Conservation (phyloP, 2,888 invertebrate genomes). For the Lamproptera curius region DNA sequence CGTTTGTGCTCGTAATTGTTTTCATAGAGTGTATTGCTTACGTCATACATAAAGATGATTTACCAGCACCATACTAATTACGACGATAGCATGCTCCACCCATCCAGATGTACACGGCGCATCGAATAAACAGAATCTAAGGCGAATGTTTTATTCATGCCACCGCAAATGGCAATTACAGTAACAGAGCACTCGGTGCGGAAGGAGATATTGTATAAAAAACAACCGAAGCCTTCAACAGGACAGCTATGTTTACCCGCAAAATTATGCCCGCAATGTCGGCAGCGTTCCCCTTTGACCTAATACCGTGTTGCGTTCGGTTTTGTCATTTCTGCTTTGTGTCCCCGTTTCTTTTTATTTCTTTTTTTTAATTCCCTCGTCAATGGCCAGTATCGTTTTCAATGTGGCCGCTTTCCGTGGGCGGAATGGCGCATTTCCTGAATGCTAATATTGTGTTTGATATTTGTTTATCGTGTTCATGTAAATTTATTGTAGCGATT, state of each 20-base stretch:
- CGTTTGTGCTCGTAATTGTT: too few relatives aligned
- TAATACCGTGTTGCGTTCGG: slow-evolving; percentile 21
- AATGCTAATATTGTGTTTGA: too few relatives aligned
- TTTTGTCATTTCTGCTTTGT: slow-evolving; percentile 29
- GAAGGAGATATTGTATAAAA: slow-evolving; percentile 38
- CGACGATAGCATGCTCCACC: slow-evolving; percentile 3
- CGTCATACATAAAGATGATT: too few relatives aligned
- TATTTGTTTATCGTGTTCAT: too few relatives aligned
- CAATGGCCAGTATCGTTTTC: slow-evolving; percentile 12
- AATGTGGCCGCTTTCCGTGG: not conserved
- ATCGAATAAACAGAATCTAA: slow-evolving; percentile 54
- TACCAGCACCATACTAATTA: too few relatives aligned
- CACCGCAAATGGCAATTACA: slow-evolving; percentile 60
- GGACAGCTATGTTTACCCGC: slow-evolving; percentile 47
- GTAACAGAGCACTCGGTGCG: slow-evolving; percentile 42
- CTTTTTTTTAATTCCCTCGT: slow-evolving; percentile 22
- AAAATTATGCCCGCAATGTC: slow-evolving; percentile 52
- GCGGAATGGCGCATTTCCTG: too few relatives aligned
- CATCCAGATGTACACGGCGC: slow-evolving; percentile 13
- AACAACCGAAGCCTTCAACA: slow-evolving; percentile 42
- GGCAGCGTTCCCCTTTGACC: slow-evolving; percentile 46
- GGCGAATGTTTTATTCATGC: slow-evolving; percentile 67
- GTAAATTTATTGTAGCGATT: too few relatives aligned
- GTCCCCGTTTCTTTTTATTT: slow-evolving; percentile 26
- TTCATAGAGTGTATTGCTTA: too few relatives aligned